A percentile compares a stretch with the other conserved stretches of the same genome.
phyloP scores from a whole-genome alignment of 2,113 vertebrate genomes.

The Myiopsitta monachus region DNA sequence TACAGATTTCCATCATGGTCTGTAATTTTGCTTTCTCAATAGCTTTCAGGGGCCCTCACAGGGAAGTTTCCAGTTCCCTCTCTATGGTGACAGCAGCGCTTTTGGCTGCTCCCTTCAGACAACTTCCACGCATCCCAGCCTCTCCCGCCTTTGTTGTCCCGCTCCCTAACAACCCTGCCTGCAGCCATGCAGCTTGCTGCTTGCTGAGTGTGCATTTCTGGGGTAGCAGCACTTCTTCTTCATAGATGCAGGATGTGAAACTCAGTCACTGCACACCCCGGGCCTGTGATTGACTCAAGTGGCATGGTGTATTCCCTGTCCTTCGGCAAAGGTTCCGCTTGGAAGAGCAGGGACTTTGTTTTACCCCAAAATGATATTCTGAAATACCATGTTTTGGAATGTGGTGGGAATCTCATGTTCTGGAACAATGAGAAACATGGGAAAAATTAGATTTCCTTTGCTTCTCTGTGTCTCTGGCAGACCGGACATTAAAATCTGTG shows the following conservation, averaged over 20 bases:
- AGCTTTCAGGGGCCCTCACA: neutral
- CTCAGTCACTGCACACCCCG: neutral
- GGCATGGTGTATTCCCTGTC: neutral
- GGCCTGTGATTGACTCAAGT: neutral
- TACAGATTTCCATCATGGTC: neutral
- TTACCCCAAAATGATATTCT: neutral
- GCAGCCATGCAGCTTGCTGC: neutral
- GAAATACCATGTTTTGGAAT: neutral
- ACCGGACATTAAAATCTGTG: accelerated
- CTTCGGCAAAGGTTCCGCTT: neutral
- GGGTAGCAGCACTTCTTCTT: neutral
- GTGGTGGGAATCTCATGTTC: neutral
- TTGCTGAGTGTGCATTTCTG: neutral
- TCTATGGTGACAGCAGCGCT: neutral
- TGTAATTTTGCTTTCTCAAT: neutral
- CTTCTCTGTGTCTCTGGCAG: neutral
- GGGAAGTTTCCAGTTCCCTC: neutral
- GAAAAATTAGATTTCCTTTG: neutral
- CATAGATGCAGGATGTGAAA: neutral
- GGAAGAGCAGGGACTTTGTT: neutral
- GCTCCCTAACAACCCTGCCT: neutral
- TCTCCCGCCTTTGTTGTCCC: neutral
- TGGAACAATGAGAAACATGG: neutral
- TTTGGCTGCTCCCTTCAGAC: neutral
- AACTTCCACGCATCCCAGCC: neutral